Conservation (phyloP, 2,888 invertebrate genomes). For the Calameuta filiformis region DNA sequence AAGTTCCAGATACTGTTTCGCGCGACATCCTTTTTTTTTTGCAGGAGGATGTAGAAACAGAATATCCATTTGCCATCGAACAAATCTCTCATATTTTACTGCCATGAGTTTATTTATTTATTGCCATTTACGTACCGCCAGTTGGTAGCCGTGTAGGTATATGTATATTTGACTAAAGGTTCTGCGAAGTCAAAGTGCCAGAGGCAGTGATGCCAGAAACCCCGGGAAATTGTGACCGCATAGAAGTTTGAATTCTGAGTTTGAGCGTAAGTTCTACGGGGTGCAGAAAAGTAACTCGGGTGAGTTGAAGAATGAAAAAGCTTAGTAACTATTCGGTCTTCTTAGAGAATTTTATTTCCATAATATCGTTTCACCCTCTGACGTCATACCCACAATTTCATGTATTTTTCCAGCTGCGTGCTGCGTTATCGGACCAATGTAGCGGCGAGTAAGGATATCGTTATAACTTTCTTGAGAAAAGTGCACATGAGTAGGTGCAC, state of each 20-base stretch:
- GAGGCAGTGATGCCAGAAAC: neutral
- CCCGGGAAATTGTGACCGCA: neutral
- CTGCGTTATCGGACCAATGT: neutral
- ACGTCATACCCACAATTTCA: too few species aligned
- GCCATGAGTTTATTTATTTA: neutral
- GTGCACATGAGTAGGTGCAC: neutral
- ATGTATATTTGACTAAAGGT: neutral
- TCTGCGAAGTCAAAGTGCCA: neutral
- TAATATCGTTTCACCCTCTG: neutral
- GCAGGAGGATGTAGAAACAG: neutral
- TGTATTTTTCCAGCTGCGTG: neutral
- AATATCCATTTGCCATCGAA: neutral
- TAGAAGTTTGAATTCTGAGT: neutral
- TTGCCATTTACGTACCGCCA: neutral
- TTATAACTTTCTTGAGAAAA: constrained; percentile 5
- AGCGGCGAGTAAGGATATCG: neutral
- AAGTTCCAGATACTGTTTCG: neutral
- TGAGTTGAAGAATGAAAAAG: neutral
- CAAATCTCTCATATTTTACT: neutral
- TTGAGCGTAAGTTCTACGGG: neutral
- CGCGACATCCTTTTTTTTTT: neutral
- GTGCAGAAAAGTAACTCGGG: neutral
- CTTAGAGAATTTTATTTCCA: neutral
- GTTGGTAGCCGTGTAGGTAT: neutral
- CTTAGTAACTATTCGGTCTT: neutral